Evolutionary conservation across 2,797 vertebrate genomes (phyloP), one percentile per base, ranked within the genome.

Genomic region (Steatocranus sp.): DNA sequence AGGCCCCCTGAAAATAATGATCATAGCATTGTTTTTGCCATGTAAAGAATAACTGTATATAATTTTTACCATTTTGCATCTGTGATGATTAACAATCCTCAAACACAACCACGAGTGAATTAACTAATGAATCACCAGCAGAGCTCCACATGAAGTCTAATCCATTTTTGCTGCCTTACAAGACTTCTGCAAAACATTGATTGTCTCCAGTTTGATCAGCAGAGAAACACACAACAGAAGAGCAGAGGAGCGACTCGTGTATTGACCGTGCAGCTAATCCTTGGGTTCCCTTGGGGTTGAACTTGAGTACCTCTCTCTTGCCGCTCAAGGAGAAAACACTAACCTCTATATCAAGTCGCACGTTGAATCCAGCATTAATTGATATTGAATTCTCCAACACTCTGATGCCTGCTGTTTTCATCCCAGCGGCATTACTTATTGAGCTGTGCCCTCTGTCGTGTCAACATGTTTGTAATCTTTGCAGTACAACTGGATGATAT

Each of bases 371-470:
- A 51, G 66, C 88, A 88, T 92, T 93, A 92, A 95, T 92, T 94
- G 91, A 90, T 94, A 93, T 93, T 88, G 93, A 92, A 87, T 94
- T 95, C 94, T 90, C 78, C 89, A 70, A 18, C 3, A 20, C 81
- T 82, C 83, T 87, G 85, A 91, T 90, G 88, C 43, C 80, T 75
- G 76, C 88, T 84, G 76, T 88, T 92, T 91, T 79, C 79, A 84
- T 83, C 88, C 86, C 34, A 7, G 74, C 63, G 58, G 85, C 78
- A 58, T 81, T 50, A 78, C 73, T 82, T 80, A 84, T 36, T 83
- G 88, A 82, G 74, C 46, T 43, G 58, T 63, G 38, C 46, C 75
- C 76, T 87, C 61, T 15, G 34, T 54, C 11, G 2, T 63, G 75
- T 86, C 85, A 66, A 76, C 63, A 79, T 83, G 63, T 49, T 87